These are phyloP conservation scores for Aphelenchoides besseyi DNA, from an alignment of 1,140 invertebrate genomes.

Conservation along the genomic window DNA sequence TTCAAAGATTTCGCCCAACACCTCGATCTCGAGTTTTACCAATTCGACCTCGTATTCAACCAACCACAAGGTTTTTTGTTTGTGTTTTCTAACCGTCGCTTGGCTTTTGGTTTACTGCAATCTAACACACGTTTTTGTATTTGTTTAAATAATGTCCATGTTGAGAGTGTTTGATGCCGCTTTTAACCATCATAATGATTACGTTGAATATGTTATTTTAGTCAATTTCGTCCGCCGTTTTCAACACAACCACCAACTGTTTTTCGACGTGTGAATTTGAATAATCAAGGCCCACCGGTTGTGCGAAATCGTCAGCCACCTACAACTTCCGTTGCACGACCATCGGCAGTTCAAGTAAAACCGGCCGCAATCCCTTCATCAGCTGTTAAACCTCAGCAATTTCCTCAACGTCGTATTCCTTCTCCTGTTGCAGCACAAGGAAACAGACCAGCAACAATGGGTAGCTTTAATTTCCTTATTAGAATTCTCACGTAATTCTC, in stretches of 20 bases:
- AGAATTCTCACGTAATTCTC: not conserved
- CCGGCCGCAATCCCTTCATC: not conserved
- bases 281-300: not conserved
- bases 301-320: not conserved
- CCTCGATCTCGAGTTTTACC: not conserved
- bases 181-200: not conserved
- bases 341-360: not conserved
- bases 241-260: not conserved
- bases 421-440: not conserved
- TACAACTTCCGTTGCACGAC: not conserved
- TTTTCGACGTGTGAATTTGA: not conserved
- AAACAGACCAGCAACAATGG: not conserved
- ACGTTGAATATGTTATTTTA: not conserved
- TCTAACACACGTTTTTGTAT: not conserved
- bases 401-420: not conserved
- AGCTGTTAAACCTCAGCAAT: not conserved
- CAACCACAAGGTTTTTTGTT: slow-evolving; percentile 12
- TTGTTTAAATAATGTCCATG: not conserved
- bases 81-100: not conserved
- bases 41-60: not conserved
- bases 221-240: not conserved
- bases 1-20: not conserved
- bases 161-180: not conserved
- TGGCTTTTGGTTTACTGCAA: not conserved
- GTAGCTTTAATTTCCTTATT: not conserved